phyloP scores from a whole-genome alignment of 2,888 invertebrate genomes.

The Caenorhabditis sulstoni region DNA sequence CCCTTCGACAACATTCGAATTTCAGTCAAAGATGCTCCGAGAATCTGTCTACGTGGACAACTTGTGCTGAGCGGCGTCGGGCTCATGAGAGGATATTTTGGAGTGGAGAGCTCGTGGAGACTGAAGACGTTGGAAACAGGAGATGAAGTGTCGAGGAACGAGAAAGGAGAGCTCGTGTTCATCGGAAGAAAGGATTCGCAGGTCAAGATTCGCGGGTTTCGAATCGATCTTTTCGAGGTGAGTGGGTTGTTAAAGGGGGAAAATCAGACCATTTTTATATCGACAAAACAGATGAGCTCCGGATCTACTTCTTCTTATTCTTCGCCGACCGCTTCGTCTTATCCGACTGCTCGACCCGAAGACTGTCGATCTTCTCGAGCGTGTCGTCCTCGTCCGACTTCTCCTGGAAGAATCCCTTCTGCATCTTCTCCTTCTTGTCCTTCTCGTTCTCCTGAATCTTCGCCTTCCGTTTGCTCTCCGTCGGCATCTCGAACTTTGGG shows the following conservation, averaged over 20 bases:
- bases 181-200: conserved; percentile 70
- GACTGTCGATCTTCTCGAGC: conserved; percentile 59
- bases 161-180: conserved; percentile 49
- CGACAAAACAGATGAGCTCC: no score
- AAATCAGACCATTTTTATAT: no score
- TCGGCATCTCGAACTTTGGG: conserved; percentile 56
- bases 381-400: conserved; percentile 67
- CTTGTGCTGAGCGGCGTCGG: conserved; percentile 36
- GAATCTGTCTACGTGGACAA: conserved; percentile 13
- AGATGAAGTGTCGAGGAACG: conserved; percentile 10
- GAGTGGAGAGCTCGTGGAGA: neutral
- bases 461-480: conserved; percentile 50
- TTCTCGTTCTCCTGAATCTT: conserved; percentile 49
- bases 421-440: conserved; percentile 62
- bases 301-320: conserved; percentile 17
- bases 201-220: conserved; percentile 72
- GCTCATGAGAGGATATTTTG: conserved; percentile 57
- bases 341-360: conserved; percentile 55
- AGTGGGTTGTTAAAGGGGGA: no score
- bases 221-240: conserved; percentile 73
- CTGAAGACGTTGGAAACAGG: conserved; percentile 15
- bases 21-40: neutral
- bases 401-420: conserved; percentile 64
- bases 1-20: conserved; percentile 38
- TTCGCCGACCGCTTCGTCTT: conserved; percentile 49